A percentile compares a stretch with the other conserved stretches of the same genome.
Evolutionary conservation across 23 tunicate species (phyloP).

Genomic region (Trididemnum nubilum): DNA sequence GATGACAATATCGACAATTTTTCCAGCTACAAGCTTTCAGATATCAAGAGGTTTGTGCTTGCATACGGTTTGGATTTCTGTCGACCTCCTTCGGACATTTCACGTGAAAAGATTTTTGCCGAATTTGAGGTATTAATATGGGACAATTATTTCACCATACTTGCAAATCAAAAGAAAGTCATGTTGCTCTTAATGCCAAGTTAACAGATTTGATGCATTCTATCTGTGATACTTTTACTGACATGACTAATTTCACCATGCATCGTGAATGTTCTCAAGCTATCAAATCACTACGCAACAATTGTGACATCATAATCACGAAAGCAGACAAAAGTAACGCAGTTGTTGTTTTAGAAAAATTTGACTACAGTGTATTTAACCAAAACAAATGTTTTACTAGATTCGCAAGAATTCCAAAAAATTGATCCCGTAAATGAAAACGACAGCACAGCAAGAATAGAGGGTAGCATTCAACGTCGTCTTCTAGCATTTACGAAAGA

Average conservation of each 20-base stretch:
- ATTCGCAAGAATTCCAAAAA: not conserved
- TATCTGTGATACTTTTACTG: not conserved
- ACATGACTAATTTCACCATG: not conserved
- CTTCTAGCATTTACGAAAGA: not conserved
- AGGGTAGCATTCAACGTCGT: not conserved
- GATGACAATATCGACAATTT: no score
- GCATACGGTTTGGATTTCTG: no score
- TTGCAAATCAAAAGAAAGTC: no score
- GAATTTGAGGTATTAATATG: no score
- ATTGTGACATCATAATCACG: slow-evolving; percentile 1
- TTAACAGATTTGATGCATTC: not conserved
- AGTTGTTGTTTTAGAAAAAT: not conserved
- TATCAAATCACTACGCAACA: not conserved
- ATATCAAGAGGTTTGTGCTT: no score
- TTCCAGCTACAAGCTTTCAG: no score
- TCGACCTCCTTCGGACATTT: no score
- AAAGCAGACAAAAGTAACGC: not conserved
- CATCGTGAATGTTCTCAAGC: slow-evolving; percentile 5
- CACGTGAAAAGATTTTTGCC: no score
- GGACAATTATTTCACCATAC: no score
- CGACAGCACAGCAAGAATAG: not conserved
- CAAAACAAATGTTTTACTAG: not conserved
- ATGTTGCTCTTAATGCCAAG: not conserved
- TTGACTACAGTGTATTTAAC: not conserved
- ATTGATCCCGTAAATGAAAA: not conserved